A percentile compares a stretch with the other conserved stretches of the same genome.
Conservation (phyloP, 2,113 vertebrate species). For the Proteles cristata region DNA sequence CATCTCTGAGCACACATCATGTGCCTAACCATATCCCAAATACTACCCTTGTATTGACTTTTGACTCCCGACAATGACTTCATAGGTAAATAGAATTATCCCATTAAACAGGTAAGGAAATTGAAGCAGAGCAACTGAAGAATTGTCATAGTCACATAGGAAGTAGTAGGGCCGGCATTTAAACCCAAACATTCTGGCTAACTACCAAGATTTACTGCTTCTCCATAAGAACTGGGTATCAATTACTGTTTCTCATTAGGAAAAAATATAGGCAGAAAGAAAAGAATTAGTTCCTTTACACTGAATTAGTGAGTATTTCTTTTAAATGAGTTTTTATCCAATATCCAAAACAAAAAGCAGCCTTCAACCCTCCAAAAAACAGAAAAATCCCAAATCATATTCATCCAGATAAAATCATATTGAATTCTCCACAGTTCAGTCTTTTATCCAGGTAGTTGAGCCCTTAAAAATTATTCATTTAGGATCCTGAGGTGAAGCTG, state of each 20-base stretch:
- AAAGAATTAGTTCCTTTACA: neutral
- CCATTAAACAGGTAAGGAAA: neutral
- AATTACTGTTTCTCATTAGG: neutral
- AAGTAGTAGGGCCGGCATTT: slow-evolving; percentile 15
- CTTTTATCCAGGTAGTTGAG: neutral
- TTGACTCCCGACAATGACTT: neutral
- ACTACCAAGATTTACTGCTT: neutral
- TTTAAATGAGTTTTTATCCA: slow-evolving; percentile 2
- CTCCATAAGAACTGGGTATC: neutral
- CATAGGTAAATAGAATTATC: neutral
- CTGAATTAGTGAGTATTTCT: neutral
- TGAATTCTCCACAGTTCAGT: neutral
- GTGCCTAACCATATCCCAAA: neutral
- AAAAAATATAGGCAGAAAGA: slow-evolving; percentile 12
- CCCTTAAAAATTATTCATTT: neutral
- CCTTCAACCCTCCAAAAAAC: neutral
- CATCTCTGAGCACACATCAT: neutral
- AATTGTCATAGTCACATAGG: neutral
- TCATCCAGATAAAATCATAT: neutral
- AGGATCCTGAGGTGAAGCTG: neutral
- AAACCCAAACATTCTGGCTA: neutral
- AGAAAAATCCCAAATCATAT: neutral
- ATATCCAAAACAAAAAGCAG: neutral
- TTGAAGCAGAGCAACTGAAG: neutral
- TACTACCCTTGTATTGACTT: neutral